A percentile compares a stretch with the other conserved stretches of the same genome.
phyloP scores from a whole-genome alignment of 2,113 vertebrate genomes.

The Ictalurus punctatus region DNA sequence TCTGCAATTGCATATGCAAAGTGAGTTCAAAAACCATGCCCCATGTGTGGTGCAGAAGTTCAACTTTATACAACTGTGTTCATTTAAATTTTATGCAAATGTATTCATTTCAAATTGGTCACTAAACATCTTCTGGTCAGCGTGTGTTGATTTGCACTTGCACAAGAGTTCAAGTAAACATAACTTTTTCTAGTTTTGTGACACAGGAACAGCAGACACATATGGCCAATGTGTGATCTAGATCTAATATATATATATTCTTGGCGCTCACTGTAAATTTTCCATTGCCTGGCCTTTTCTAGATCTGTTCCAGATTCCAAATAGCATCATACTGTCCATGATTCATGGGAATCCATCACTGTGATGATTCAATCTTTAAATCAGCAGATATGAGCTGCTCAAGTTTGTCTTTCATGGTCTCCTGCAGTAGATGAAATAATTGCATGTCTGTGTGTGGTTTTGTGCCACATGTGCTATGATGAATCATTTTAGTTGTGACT shows the following conservation, averaged over 20 bases:
- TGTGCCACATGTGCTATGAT: neutral
- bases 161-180: neutral
- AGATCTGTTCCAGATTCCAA: neutral
- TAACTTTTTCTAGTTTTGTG: neutral
- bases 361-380: neutral
- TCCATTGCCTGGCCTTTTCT: neutral
- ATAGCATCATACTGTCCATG: neutral
- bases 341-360: neutral
- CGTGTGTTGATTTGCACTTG: neutral
- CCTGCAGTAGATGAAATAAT: neutral
- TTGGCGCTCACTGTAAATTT: neutral
- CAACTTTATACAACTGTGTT: neutral
- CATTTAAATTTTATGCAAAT: neutral
- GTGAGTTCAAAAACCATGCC: neutral
- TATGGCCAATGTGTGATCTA: too few relatives aligned
- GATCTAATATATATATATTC: too few relatives aligned
- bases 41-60: neutral
- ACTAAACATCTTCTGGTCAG: neutral
- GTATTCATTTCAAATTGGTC: neutral
- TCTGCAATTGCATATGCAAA: neutral
- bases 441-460: neutral
- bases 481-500: neutral
- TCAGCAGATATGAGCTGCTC: neutral
- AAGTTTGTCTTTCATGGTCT: neutral
- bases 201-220: too few relatives aligned